Evolutionary conservation across 2,888 invertebrate genomes (phyloP).

Genomic region (Pharmacophagus antenor): DNA sequence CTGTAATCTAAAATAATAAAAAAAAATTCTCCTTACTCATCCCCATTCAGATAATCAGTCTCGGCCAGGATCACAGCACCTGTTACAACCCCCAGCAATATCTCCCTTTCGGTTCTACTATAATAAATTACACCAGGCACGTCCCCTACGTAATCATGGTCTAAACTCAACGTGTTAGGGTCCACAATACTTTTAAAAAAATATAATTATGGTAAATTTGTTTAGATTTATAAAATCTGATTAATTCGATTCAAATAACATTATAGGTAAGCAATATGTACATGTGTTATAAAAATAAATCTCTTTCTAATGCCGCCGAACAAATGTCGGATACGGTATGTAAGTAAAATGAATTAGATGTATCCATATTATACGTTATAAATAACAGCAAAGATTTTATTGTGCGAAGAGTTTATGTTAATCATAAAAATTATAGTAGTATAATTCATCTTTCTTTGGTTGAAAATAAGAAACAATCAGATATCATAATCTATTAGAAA

Average conservation of each 20-base stretch:
- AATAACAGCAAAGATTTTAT: not conserved
- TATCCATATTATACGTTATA: not conserved
- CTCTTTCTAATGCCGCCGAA: constrained; percentile 2
- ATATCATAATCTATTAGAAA: too few relatives aligned
- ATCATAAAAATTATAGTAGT: too few relatives aligned
- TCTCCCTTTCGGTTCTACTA: constrained; percentile 30
- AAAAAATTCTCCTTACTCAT: constrained; percentile 10
- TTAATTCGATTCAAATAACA: constrained; percentile 53
- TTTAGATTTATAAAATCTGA: constrained; percentile 43
- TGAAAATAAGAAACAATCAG: too few relatives aligned
- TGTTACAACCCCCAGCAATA: constrained; percentile 33
- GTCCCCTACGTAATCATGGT: not conserved
- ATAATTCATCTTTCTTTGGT: too few relatives aligned
- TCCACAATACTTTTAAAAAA: constrained; percentile 15
- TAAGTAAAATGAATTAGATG: not conserved
- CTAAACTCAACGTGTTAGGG: constrained; percentile 3
- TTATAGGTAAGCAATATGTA: constrained; percentile 38
- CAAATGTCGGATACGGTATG: not conserved
- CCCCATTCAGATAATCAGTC: constrained; percentile 27
- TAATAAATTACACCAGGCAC: constrained; percentile 32
- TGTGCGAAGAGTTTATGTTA: too few relatives aligned
- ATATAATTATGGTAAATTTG: constrained; percentile 21
- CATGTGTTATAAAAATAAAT: constrained; percentile 25
- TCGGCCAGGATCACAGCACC: constrained; percentile 35
- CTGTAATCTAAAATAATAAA: not conserved